Conservation (phyloP, 1,140 invertebrate species). For the Phthorimaea operculella region DNA sequence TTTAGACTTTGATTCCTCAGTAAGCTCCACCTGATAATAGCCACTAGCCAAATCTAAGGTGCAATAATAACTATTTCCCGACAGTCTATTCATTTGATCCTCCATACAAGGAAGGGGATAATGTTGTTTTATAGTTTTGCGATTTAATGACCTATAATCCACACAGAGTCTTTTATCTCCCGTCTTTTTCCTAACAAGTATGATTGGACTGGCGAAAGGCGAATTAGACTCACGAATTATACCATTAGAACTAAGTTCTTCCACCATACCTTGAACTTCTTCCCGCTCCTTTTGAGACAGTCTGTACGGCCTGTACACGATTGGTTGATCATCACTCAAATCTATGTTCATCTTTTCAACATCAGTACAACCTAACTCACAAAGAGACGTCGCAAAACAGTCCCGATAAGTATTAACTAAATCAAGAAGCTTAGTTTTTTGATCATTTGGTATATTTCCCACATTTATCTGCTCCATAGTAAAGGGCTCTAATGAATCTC, state of each 20-base stretch:
- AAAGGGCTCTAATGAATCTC: conserved; percentile 1
- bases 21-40: conserved; percentile 25
- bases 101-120: conserved; percentile 11
- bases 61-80: not conserved
- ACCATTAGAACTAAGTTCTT: conserved; percentile 15
- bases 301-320: conserved; percentile 7
- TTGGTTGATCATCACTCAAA: conserved; percentile 7
- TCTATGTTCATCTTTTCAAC: conserved; percentile 8
- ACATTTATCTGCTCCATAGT: conserved; percentile 4
- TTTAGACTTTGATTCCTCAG: conserved; percentile 14
- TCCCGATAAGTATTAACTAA: conserved; percentile 7
- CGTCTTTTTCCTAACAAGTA: conserved; percentile 33
- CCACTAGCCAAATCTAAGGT: conserved; percentile 9
- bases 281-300: conserved; percentile 3
- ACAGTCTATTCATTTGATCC: conserved; percentile 9
- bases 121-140: conserved; percentile 8
- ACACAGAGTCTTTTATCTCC: conserved; percentile 25
- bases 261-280: conserved; percentile 10
- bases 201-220: conserved; percentile 22
- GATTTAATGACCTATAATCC: conserved; percentile 18
- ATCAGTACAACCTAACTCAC: conserved; percentile 7
- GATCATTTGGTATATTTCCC: not conserved
- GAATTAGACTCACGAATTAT: conserved; percentile 26
- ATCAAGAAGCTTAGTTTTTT: conserved; percentile 5
- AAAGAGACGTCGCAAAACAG: conserved; percentile 7